A percentile compares a stretch with the other conserved stretches of the same genome.
Evolutionary conservation across 2,888 invertebrate genomes (phyloP).

Genomic region (Lithosia quadra): DNA sequence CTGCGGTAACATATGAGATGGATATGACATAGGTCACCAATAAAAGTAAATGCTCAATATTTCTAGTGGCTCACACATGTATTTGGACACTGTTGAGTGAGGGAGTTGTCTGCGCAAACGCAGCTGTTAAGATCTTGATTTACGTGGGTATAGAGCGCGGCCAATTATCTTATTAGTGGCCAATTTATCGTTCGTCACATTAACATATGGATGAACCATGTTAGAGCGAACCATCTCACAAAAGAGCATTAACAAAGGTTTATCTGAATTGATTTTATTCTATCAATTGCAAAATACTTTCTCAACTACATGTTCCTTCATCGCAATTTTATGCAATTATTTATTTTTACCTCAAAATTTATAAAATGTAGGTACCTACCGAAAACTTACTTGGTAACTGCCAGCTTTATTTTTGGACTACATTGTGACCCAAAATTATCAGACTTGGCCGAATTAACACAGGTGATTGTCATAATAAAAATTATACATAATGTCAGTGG

Average conservation of each 20-base stretch:
- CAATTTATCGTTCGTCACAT: slow-evolving; percentile 85
- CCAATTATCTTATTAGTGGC: slow-evolving; percentile 86
- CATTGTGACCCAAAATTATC: slow-evolving; percentile 34
- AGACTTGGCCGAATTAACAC: slow-evolving; percentile 37
- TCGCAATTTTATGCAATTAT: neutral
- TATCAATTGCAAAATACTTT: neutral
- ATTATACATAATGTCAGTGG: slow-evolving; percentile 51
- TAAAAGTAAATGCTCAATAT: slow-evolving; percentile 44
- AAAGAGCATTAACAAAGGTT: slow-evolving; percentile 23
- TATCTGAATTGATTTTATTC: neutral
- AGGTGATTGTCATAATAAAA: slow-evolving; percentile 50
- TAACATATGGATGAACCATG: slow-evolving; percentile 75
- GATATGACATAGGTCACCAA: slow-evolving; percentile 39
- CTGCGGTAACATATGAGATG: slow-evolving; percentile 29
- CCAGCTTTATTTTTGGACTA: slow-evolving; percentile 35
- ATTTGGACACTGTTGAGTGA: slow-evolving; percentile 58
- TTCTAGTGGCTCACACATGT: slow-evolving; percentile 41
- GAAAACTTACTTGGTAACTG: slow-evolving; percentile 16
- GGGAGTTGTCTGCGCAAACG: slow-evolving; percentile 57
- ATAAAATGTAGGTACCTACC: slow-evolving; percentile 16
- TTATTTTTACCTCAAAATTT: neutral
- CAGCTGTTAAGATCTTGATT: slow-evolving; percentile 85
- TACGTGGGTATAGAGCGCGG: slow-evolving; percentile 80
- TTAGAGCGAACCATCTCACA: slow-evolving; percentile 54
- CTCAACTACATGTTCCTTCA: neutral